phyloP scores from a whole-genome alignment of 2,797 vertebrate species.

The Eulemur albifrons region DNA sequence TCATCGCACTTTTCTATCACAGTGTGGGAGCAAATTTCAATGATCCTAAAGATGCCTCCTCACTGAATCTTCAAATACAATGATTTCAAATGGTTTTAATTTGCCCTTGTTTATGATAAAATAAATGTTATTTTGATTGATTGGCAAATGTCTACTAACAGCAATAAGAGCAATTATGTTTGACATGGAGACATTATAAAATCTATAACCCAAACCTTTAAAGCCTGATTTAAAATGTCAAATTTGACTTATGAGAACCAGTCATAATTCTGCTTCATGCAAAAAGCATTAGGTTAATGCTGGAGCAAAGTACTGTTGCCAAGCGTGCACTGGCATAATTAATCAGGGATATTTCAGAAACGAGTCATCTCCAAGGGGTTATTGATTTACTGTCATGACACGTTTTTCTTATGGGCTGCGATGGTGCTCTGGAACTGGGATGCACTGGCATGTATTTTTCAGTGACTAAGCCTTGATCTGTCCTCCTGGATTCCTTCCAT shows the following conservation, averaged over 20 bases:
- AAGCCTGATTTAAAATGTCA: slow-evolving; percentile 82
- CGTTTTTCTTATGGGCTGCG: slow-evolving; percentile 79
- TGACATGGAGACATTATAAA: slow-evolving; percentile 82
- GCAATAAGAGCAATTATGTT: slow-evolving; percentile 78
- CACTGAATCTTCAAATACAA: slow-evolving; percentile 67
- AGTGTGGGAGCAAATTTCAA: slow-evolving; percentile 28
- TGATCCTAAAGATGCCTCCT: slow-evolving; percentile 58
- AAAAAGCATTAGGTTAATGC: slow-evolving; percentile 87
- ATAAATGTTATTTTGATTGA: slow-evolving; percentile 84
- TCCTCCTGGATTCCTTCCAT: slow-evolving; percentile 83
- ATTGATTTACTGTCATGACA: slow-evolving; percentile 85
- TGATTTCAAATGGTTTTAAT: slow-evolving; percentile 80
- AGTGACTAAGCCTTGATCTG: slow-evolving; percentile 85
- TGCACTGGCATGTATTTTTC: slow-evolving; percentile 82
- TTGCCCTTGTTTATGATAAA: slow-evolving; percentile 80
- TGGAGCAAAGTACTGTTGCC: slow-evolving; percentile 80
- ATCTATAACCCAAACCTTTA: slow-evolving; percentile 83
- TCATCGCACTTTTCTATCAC: background rate
- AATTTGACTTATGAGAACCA: slow-evolving; percentile 82
- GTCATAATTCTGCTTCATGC: slow-evolving; percentile 82
- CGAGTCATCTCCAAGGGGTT: slow-evolving; percentile 81
- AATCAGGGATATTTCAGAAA: slow-evolving; percentile 86
- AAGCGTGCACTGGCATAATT: slow-evolving; percentile 84
- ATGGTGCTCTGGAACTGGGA: slow-evolving; percentile 75
- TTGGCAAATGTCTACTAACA: slow-evolving; percentile 77